Evolutionary conservation across 2,797 vertebrate species (phyloP).

Genomic region (Darevskia mixta): DNA sequence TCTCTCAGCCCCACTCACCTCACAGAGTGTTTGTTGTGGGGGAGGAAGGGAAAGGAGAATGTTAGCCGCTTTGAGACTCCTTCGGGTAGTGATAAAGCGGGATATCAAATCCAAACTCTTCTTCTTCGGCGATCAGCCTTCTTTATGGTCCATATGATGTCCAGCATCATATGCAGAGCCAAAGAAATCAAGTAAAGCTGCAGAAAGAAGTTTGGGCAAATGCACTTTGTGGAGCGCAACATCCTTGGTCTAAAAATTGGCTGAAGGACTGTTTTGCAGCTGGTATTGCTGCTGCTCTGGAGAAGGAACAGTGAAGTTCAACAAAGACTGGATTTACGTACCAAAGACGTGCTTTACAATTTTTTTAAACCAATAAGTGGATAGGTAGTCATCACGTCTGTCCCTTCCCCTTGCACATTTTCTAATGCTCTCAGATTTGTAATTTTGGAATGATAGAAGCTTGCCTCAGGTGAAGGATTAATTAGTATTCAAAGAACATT

Average conservation of each 20-base stretch:
- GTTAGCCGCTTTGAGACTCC: no score
- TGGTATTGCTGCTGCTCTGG: background rate
- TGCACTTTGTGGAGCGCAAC: no score
- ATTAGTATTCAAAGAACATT: background rate
- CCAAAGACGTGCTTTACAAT: background rate
- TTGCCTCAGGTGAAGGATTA: background rate
- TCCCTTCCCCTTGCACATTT: background rate
- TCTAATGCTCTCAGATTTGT: background rate
- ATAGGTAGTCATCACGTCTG: background rate
- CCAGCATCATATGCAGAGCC: no score
- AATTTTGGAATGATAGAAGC: background rate
- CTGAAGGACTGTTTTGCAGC: background rate
- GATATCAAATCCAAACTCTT: no score
- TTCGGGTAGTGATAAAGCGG: no score
- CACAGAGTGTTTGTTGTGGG: no score
- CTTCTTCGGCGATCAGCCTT: no score
- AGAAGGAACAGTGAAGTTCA: background rate
- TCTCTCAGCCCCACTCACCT: no score
- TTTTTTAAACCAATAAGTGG: background rate
- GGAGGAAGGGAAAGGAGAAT: no score
- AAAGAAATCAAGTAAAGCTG: no score
- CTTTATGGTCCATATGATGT: no score
- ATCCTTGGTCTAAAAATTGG: background rate
- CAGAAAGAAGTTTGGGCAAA: no score
- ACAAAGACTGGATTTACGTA: background rate